Conservation (phyloP, 35 echinoderm and acorn worm species). For the Apostichopus parvimensis region DNA sequence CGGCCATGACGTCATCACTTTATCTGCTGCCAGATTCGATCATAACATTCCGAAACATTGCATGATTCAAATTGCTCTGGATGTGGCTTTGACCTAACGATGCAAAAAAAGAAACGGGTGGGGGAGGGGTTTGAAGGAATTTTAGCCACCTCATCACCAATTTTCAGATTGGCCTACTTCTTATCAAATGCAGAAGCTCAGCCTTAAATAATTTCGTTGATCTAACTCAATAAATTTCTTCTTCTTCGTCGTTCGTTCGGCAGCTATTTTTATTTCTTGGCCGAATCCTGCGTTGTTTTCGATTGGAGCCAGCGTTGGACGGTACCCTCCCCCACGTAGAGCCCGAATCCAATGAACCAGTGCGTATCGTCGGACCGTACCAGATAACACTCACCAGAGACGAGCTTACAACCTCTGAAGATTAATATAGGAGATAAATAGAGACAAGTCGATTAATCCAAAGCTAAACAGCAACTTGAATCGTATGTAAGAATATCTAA, state of each 20-base stretch:
- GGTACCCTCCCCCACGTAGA: slow-evolving; percentile 25
- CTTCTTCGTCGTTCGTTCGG: neutral
- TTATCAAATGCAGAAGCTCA: no score
- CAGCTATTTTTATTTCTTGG: slow-evolving; percentile 69
- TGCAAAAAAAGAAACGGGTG: no score
- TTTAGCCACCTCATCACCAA: neutral
- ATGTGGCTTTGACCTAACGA: no score
- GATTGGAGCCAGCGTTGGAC: neutral
- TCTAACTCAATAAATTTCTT: neutral
- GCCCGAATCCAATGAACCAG: slow-evolving; percentile 46
- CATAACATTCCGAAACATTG: no score
- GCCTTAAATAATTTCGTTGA: no score
- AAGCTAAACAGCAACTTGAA: no score
- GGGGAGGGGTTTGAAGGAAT: neutral
- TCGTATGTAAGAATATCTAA: no score
- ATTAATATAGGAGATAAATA: no score
- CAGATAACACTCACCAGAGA: slow-evolving; percentile 12
- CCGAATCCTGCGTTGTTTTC: slow-evolving; percentile 59
- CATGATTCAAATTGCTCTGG: no score
- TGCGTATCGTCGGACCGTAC: slow-evolving; percentile 60
- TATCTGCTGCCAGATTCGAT: no score
- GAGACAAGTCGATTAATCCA: no score
- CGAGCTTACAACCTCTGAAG: neutral
- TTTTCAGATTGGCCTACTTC: neutral
- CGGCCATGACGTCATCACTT: no score